Evolutionary conservation across 2,797 vertebrate genomes (phyloP).

Genomic region (Erpetoichthys calabaricus): DNA sequence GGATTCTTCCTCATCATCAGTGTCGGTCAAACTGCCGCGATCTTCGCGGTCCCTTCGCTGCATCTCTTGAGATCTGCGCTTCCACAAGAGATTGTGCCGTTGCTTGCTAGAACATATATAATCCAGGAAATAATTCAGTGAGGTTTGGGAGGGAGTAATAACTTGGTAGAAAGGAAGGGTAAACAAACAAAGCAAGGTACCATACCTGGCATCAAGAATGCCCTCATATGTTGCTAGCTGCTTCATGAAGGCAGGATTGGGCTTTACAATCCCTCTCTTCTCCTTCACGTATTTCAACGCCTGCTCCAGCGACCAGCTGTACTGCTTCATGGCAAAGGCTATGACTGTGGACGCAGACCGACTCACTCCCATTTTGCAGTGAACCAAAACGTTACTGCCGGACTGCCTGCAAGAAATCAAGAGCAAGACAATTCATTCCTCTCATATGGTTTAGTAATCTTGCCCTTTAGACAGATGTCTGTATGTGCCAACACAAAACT

Average conservation of each 20-base stretch:
- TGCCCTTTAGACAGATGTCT: too few relatives aligned
- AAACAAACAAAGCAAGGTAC: too few relatives aligned
- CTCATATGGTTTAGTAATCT: too few relatives aligned
- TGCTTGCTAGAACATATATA: conserved; percentile 43
- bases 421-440: too few relatives aligned
- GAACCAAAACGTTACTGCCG: conserved; percentile 69
- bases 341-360: conserved; percentile 84
- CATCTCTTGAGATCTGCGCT: conserved; percentile 49
- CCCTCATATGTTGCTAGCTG: conserved; percentile 87
- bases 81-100: conserved; percentile 74
- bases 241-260: conserved; percentile 80
- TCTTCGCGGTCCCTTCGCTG: conserved; percentile 17
- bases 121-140: conserved; percentile 7
- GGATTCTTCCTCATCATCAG: conserved; percentile 16
- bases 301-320: conserved; percentile 64
- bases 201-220: conserved; percentile 77
- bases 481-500: too few relatives aligned
- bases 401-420: conserved; percentile 36
- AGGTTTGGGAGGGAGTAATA: too few relatives aligned
- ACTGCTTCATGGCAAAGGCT: conserved; percentile 86
- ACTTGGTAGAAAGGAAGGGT: too few relatives aligned
- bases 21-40: conserved; percentile 17
- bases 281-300: conserved; percentile 61
- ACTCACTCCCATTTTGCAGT: conserved; percentile 94
- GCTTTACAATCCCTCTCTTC: conserved; percentile 61